Evolutionary conservation across 2,113 vertebrate species (phyloP), one percentile per base, ranked within the genome.

Genomic region (Pipa parva): DNA sequence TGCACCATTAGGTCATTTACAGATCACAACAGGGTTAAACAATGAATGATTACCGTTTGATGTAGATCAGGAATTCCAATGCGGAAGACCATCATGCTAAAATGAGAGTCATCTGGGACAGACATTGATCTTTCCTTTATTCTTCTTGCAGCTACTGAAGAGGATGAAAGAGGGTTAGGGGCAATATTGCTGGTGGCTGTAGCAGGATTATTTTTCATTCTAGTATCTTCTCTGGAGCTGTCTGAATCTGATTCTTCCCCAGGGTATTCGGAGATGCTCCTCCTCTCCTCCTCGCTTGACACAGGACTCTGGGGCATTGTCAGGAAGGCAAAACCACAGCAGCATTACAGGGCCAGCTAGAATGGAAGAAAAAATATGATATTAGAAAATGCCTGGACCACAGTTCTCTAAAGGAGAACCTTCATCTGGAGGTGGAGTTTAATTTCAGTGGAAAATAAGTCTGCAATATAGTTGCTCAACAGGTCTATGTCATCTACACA

Each of bases 31-130:
- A n/a, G n/a, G n/a, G n/a, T n/a, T n/a, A n/a, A n/a, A n/a, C n/a
- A n/a, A n/a, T 29, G 7, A 39, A 15, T n/a, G 79, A 92, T 92
- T 73, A 96, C 93, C 77, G 93, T 96, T 80, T 95, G 92, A 79
- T 95, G 93, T 69, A 96, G 90, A 83, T 96, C 93, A 11, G 93
- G 93, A 79, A 95, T 95, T 73, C 93, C 93, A 18, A 96, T 96
- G 63, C 93, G 87, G 74, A 96, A 96, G 77, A 96, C 92, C 91
- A 93, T 93, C 92, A 96, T 93, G 83, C 91, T 90, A 76, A 94
- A 89, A 80, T 93, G 88, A 70, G 89, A 63, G 71, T 94, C 92
- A 27, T 94, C 92, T 5, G 81, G 78, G 0, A 89, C 82, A 58
- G 82, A 87, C 78, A 87, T 79, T 46, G 85, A 84, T 71, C 88